phyloP scores from a whole-genome alignment of 2,888 invertebrate species.

The Cerastis leucographa region DNA sequence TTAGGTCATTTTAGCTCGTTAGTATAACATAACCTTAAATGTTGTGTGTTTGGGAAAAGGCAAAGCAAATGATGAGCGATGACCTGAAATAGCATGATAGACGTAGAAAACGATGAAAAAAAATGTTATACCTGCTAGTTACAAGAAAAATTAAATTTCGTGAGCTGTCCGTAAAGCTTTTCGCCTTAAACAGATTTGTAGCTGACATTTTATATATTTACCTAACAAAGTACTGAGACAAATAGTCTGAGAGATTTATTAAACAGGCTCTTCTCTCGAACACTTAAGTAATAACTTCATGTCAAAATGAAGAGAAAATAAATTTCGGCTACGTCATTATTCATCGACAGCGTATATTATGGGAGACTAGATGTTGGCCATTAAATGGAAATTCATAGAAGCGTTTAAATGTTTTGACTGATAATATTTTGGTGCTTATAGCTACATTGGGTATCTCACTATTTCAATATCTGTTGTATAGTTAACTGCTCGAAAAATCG shows the following conservation, averaged over 20 bases:
- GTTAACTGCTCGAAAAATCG: background rate
- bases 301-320: slow-evolving; percentile 76
- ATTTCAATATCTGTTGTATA: background rate
- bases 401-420: slow-evolving; percentile 15
- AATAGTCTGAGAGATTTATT: slow-evolving; percentile 63
- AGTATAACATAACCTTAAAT: no score
- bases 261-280: slow-evolving; percentile 38
- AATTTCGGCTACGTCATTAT: slow-evolving; percentile 84
- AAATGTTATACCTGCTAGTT: background rate
- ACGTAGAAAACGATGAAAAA: background rate
- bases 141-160: background rate
- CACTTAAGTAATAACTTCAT: slow-evolving; percentile 74
- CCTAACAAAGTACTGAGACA: slow-evolving; percentile 43
- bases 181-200: slow-evolving; percentile 36
- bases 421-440: slow-evolving; percentile 9
- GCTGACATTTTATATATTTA: slow-evolving; percentile 35
- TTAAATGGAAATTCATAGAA: slow-evolving; percentile 68
- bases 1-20: background rate
- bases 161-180: background rate
- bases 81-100: background rate
- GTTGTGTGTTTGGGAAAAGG: no score
- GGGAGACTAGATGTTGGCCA: slow-evolving; percentile 81
- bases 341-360: slow-evolving; percentile 83
- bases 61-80: background rate
- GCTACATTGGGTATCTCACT: background rate